Conservation (phyloP, 2,797 vertebrate species). For the Galago senegalensis region DNA sequence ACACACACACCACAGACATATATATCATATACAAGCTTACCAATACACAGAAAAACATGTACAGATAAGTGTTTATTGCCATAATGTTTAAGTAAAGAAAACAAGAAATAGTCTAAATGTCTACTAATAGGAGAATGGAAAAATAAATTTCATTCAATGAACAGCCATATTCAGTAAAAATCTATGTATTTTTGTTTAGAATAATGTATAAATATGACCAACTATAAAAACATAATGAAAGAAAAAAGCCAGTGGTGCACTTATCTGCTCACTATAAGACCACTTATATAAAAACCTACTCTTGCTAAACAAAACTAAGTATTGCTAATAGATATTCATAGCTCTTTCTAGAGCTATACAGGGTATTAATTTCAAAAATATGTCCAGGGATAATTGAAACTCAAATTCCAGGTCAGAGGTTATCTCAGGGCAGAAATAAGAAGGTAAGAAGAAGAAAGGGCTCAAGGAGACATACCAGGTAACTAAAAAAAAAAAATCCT, state of each 20-base stretch:
- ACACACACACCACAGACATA: background rate
- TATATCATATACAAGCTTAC: background rate
- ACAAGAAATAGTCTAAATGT: background rate
- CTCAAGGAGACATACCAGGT: background rate
- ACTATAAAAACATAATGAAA: background rate
- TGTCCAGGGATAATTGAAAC: background rate
- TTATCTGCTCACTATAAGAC: background rate
- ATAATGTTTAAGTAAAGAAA: slow-evolving; percentile 22
- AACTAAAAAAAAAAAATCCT: background rate
- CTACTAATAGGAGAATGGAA: background rate
- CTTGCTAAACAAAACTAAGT: background rate
- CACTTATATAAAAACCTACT: slow-evolving; percentile 34
- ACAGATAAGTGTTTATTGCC: background rate
- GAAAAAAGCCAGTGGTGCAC: background rate
- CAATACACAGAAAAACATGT: background rate
- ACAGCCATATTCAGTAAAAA: background rate
- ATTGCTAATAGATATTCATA: background rate
- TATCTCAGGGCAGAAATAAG: background rate
- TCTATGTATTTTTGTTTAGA: background rate
- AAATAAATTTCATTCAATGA: background rate
- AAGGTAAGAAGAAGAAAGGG: background rate
- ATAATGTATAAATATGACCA: slow-evolving; percentile 26
- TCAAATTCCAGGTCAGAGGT: background rate
- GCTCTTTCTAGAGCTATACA: background rate
- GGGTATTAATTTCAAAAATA: background rate